phyloP scores from a whole-genome alignment of 2,113 vertebrate species.

The sheep (Ovis aries) region ARS-UI_Ramb_v3.0 NC_056054.1:174477501-174478000 shows the following conservation, averaged over 20 bases:
- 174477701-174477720: background rate
- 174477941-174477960: background rate
- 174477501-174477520: background rate
- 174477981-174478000: conserved; percentile 19
- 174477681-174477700: background rate
- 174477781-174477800: background rate
- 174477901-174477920: conserved; percentile 22
- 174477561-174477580: background rate
- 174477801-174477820: background rate
- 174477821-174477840: background rate
- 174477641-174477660: background rate
- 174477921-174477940: conserved; percentile 35
- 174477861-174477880: background rate
- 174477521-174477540: background rate
- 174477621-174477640: background rate
- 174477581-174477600: background rate
- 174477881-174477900: background rate
- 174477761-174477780: background rate
- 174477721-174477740: background rate
- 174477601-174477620: background rate
- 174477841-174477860: background rate
- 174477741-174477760: background rate
- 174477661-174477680: background rate
- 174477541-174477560: background rate
- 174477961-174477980: background rate